phyloP scores from a whole-genome alignment of 2,797 vertebrate genomes.

The Podarcis siculus region DNA sequence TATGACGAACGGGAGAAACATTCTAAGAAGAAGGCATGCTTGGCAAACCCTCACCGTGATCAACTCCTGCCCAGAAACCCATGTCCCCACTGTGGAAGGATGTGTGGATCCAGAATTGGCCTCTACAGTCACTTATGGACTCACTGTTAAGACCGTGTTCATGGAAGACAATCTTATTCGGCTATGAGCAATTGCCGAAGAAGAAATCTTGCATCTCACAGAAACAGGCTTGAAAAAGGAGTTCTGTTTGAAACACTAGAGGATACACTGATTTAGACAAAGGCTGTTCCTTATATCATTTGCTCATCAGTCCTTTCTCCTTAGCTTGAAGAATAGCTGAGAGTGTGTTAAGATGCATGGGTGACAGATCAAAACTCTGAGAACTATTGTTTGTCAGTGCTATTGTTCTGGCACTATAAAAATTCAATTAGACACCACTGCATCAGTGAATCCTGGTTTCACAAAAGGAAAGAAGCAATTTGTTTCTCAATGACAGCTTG shows the following conservation, averaged over 20 bases:
- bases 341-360: neutral
- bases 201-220: neutral
- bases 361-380: neutral
- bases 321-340: neutral
- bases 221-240: neutral
- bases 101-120: too few relatives aligned
- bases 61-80: too few relatives aligned
- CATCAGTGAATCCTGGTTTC: neutral
- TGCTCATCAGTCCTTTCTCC: neutral
- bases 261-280: neutral
- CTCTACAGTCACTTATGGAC: too few relatives aligned
- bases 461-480: neutral
- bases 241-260: too few relatives aligned
- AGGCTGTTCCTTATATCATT: neutral
- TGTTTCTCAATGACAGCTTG: constrained; percentile 6
- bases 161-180: too few relatives aligned
- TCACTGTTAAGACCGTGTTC: too few relatives aligned
- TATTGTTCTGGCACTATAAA: neutral
- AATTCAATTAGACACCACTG: neutral
- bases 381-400: neutral
- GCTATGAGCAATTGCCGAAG: too few relatives aligned
- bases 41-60: too few relatives aligned
- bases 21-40: too few relatives aligned
- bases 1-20: too few relatives aligned
- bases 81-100: too few relatives aligned